Conservation (phyloP, 2,888 invertebrate genomes). For the Ormyrus labotus region DNA sequence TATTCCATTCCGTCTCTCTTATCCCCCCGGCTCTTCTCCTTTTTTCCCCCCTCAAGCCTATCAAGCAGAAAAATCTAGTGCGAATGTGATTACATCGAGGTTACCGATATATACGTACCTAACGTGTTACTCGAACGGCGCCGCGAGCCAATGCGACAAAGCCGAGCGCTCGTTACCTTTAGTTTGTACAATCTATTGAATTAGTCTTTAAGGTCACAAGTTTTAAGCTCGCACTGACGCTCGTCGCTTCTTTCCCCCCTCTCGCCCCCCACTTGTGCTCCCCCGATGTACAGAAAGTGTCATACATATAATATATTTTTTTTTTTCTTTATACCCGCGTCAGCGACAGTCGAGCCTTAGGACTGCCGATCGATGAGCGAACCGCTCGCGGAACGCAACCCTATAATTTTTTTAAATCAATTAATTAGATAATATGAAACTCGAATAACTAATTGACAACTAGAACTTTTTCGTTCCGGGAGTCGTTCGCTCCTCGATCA, state of each 20-base stretch:
- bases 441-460: neutral
- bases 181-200: constrained; percentile 52
- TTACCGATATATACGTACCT: constrained; percentile 72
- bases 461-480: constrained; percentile 11
- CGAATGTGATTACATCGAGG: constrained; percentile 75
- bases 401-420: neutral
- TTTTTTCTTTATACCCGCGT: constrained; percentile 3
- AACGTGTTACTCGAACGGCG: constrained; percentile 59
- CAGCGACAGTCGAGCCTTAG: constrained; percentile 42
- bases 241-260: constrained; percentile 9
- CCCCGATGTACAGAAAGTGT: constrained; percentile 56
- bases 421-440: neutral
- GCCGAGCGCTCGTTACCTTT: constrained; percentile 67
- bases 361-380: constrained; percentile 18
- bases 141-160: constrained; percentile 57
- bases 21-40: neutral
- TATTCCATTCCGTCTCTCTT: too few relatives aligned
- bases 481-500: constrained; percentile 47
- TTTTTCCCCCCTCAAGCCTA: constrained; percentile 27
- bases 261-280: neutral
- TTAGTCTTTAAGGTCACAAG: constrained; percentile 44
- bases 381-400: constrained; percentile 1
- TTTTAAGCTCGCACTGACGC: constrained; percentile 52
- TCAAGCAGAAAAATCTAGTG: constrained; percentile 55
- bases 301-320: constrained; percentile 48